Evolutionary conservation across 2,888 invertebrate genomes (phyloP).

Genomic region (Tenthredo scrophulariae): DNA sequence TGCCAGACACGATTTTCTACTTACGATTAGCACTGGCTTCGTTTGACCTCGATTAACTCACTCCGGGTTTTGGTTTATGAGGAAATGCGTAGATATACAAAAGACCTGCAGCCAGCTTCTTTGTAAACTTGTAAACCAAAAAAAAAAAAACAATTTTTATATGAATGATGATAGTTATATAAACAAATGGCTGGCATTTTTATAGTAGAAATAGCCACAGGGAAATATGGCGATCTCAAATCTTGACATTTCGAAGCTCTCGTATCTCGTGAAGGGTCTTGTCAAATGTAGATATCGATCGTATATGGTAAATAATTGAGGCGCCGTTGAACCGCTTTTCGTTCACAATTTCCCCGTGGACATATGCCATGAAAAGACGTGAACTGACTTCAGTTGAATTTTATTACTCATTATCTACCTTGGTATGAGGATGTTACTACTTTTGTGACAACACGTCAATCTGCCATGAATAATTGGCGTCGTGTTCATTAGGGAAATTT

Average conservation of each 20-base stretch:
- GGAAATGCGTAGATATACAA: not conserved
- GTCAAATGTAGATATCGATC: not conserved
- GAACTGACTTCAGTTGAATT: too few relatives aligned
- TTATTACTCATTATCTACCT: not conserved
- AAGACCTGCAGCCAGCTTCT: not conserved
- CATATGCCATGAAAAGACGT: too few relatives aligned
- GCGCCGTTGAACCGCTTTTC: not conserved
- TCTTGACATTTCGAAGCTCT: not conserved
- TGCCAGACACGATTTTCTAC: slow-evolving; percentile 78
- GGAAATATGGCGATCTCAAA: not conserved
- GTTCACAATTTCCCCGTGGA: not conserved
- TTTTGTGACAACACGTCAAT: not conserved
- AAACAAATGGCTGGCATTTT: not conserved
- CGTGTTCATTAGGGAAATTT: not conserved
- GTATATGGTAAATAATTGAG: not conserved
- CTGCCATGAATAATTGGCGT: not conserved
- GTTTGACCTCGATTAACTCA: slow-evolving; percentile 21
- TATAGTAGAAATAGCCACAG: not conserved
- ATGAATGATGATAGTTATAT: not conserved
- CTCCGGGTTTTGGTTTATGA: not conserved
- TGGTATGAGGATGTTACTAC: not conserved
- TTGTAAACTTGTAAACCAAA: not conserved
- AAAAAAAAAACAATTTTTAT: not conserved
- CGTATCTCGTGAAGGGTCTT: not conserved
- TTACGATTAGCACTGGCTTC: slow-evolving; percentile 65